A percentile compares a stretch with the other conserved stretches of the same genome.
Evolutionary conservation across 2,888 invertebrate species (phyloP).

Genomic region (Campoplex capitator): DNA sequence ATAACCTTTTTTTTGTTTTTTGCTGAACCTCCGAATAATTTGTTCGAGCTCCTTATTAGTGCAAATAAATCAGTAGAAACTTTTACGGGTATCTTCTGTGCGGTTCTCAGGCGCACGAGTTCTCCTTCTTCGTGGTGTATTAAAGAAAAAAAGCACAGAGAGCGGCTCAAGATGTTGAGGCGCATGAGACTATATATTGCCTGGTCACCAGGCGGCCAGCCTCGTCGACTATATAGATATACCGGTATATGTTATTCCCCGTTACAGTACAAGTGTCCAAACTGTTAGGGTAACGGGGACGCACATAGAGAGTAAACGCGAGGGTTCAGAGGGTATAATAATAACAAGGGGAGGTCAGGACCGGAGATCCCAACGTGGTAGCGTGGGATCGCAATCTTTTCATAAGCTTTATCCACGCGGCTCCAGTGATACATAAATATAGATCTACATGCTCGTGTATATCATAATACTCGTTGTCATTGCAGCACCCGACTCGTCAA

Average conservation of each 20-base stretch:
- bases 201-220: constrained; percentile 47
- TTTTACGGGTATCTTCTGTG: background rate
- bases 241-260: constrained; percentile 41
- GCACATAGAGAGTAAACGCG: constrained; percentile 30
- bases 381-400: constrained; percentile 65
- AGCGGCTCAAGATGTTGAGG: constrained; percentile 17
- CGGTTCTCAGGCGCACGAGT: background rate
- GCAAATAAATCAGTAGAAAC: background rate
- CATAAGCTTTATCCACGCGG: constrained; percentile 42
- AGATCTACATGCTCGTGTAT: background rate
- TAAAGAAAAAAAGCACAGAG: constrained; percentile 16
- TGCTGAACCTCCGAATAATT: background rate
- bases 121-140: constrained; percentile 43
- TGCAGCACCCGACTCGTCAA: constrained; percentile 59
- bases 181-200: constrained; percentile 49
- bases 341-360: constrained; percentile 58
- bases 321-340: constrained; percentile 63
- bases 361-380: constrained; percentile 53
- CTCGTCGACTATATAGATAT: constrained; percentile 33
- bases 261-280: constrained; percentile 69
- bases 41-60: background rate
- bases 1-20: background rate
- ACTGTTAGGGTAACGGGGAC: constrained; percentile 71
- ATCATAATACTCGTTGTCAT: constrained; percentile 48
- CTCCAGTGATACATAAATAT: background rate